Conservation (phyloP, 2,113 vertebrate species). For the Mola mola region DNA sequence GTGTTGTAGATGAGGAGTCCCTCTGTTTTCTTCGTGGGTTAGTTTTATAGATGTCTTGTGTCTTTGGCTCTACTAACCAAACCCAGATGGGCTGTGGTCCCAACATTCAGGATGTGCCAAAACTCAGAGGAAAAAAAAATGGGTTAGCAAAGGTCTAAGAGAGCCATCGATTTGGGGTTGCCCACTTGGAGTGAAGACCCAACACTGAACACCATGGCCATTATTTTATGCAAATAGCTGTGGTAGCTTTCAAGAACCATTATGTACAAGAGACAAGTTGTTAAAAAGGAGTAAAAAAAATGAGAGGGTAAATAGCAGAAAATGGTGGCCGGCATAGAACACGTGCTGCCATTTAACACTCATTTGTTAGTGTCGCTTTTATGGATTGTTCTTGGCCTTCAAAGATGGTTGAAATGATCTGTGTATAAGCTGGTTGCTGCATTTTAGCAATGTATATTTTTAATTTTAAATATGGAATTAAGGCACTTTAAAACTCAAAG, state of each 20-base stretch:
- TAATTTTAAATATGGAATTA: slow-evolving; percentile 9
- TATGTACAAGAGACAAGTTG: slow-evolving; percentile 26
- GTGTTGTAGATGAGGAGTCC: slow-evolving; percentile 64
- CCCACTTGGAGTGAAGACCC: slow-evolving; percentile 62
- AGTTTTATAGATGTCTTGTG: slow-evolving; percentile 64
- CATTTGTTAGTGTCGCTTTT: slow-evolving; percentile 5
- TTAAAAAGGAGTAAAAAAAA: slow-evolving; percentile 9
- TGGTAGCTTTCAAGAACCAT: slow-evolving; percentile 23
- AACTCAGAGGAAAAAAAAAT: slow-evolving; percentile 42
- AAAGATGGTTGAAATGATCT: slow-evolving; percentile 10
- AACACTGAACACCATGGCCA: slow-evolving; percentile 23
- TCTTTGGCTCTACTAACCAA: slow-evolving; percentile 69
- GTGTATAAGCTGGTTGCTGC: background rate
- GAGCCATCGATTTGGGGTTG: slow-evolving; percentile 55
- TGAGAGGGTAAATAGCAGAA: slow-evolving; percentile 12
- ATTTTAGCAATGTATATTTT: background rate
- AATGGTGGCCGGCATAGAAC: slow-evolving; percentile 26
- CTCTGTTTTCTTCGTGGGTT: slow-evolving; percentile 57
- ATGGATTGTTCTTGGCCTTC: slow-evolving; percentile 1
- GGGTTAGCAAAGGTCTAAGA: slow-evolving; percentile 47
- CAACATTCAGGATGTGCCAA: slow-evolving; percentile 75
- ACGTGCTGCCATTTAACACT: slow-evolving; percentile 35
- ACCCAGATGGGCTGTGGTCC: slow-evolving; percentile 73
- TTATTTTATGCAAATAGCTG: slow-evolving; percentile 15
- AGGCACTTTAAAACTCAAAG: slow-evolving; percentile 14